A percentile compares a stretch with the other conserved stretches of the same genome.
These are phyloP conservation scores for Tiliacea aurago DNA, from an alignment of 2,888 invertebrate genomes.

Conservation along the genomic window DNA sequence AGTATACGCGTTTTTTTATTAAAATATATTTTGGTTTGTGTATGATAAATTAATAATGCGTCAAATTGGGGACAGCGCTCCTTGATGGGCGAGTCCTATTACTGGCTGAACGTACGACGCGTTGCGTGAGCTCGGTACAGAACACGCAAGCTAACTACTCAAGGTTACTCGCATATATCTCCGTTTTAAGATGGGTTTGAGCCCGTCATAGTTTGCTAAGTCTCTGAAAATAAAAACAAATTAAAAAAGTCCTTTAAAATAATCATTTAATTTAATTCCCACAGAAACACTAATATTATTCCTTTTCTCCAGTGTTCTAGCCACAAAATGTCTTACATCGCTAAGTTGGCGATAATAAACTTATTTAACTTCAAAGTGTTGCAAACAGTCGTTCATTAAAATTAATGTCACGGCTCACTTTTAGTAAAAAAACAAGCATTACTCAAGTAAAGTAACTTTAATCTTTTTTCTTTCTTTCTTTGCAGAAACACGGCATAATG, in stretches of 20 bases:
- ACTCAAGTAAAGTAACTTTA: not conserved
- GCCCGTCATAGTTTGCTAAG: not conserved
- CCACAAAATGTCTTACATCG: not conserved
- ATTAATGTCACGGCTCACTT: not conserved
- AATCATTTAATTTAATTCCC: not conserved
- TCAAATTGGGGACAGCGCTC: too few relatives aligned
- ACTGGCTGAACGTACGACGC: too few relatives aligned
- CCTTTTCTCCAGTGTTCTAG: not conserved
- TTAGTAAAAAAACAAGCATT: not conserved
- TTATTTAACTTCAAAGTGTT: slow-evolving; percentile 4
- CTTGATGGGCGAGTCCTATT: too few relatives aligned
- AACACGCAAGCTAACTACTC: too few relatives aligned
- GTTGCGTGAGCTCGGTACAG: too few relatives aligned
- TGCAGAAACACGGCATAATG: slow-evolving; percentile 77
- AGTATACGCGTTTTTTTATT: too few relatives aligned
- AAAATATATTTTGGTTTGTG: too few relatives aligned
- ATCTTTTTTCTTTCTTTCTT: slow-evolving; percentile 63
- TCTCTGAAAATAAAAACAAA: not conserved
- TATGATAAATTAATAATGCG: too few relatives aligned
- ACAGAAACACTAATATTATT: not conserved
- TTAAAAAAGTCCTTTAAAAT: not conserved
- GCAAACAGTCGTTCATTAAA: not conserved
- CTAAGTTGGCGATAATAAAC: slow-evolving; percentile 8
- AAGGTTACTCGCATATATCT: too few relatives aligned
- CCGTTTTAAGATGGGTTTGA: too few relatives aligned